phyloP scores from a whole-genome alignment of 2,113 vertebrate genomes.

The Elgaria multicarinata region DNA sequence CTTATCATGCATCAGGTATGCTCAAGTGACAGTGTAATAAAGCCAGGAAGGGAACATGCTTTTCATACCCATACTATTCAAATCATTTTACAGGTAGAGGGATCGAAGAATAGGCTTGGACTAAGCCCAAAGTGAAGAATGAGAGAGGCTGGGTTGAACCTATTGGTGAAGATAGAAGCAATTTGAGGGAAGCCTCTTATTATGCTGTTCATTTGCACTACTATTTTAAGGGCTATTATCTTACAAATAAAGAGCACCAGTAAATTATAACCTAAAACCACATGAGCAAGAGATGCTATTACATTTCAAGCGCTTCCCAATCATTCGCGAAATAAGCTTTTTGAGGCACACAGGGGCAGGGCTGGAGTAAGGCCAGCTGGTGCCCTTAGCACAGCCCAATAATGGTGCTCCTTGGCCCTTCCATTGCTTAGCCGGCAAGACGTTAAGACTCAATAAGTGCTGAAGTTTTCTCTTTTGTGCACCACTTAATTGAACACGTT shows the following conservation, averaged over 20 bases:
- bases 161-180: neutral
- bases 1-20: neutral
- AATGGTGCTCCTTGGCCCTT: no score
- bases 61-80: neutral
- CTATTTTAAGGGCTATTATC: neutral
- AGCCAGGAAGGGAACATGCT: neutral
- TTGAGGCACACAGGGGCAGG: neutral
- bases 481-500: no score
- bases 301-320: neutral
- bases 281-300: constrained; percentile 28
- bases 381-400: no score
- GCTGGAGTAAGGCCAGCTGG: no score
- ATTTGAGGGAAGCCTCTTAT: neutral
- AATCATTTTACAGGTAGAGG: neutral
- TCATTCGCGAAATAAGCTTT: neutral
- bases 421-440: no score
- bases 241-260: constrained; percentile 24
- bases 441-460: no score
- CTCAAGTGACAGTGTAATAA: neutral
- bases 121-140: neutral
- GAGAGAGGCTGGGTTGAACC: neutral
- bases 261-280: constrained; percentile 13
- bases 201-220: neutral
- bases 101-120: neutral
- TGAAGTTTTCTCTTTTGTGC: no score